A percentile compares a stretch with the other conserved stretches of the same genome.
phyloP scores from a whole-genome alignment of 2,888 invertebrate species.

The Pyrochroa serraticornis region DNA sequence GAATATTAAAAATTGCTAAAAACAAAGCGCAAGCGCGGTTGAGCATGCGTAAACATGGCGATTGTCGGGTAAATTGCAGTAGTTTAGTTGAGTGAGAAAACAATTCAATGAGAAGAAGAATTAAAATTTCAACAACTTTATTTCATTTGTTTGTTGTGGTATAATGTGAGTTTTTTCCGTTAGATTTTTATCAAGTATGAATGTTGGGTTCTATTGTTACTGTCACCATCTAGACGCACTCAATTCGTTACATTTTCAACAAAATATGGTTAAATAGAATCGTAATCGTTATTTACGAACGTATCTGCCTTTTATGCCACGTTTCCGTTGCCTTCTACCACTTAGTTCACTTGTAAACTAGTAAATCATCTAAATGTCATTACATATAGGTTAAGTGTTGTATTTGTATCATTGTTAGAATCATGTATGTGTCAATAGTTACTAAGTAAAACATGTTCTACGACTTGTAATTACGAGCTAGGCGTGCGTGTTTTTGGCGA shows the following conservation, averaged over 20 bases:
- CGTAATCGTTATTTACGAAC: neutral
- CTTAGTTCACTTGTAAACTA: slow-evolving; percentile 4
- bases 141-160: slow-evolving; percentile 33
- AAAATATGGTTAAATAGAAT: neutral
- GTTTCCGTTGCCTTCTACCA: slow-evolving; percentile 12
- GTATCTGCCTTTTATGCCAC: slow-evolving; percentile 7
- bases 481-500: too few relatives aligned
- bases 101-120: slow-evolving; percentile 38
- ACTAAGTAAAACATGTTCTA: too few relatives aligned
- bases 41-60: slow-evolving; percentile 46
- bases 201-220: slow-evolving; percentile 20
- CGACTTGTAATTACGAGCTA: neutral
- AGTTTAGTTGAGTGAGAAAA: slow-evolving; percentile 37
- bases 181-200: slow-evolving; percentile 24
- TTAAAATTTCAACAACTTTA: slow-evolving; percentile 32
- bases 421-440: too few relatives aligned
- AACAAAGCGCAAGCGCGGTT: slow-evolving; percentile 21
- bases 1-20: slow-evolving; percentile 7
- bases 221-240: neutral
- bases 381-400: slow-evolving; percentile 17
- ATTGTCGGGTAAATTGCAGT: slow-evolving; percentile 34
- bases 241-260: slow-evolving; percentile 32
- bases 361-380: slow-evolving; percentile 18
- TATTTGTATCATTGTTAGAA: slow-evolving; percentile 5
- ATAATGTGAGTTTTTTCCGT: slow-evolving; percentile 38